Percentiles rank a stretch among this genome's conserved stretches.
These are phyloP conservation scores for Copidosoma aretas DNA, from an alignment of 2,888 invertebrate genomes.

Conservation along the genomic window DNA sequence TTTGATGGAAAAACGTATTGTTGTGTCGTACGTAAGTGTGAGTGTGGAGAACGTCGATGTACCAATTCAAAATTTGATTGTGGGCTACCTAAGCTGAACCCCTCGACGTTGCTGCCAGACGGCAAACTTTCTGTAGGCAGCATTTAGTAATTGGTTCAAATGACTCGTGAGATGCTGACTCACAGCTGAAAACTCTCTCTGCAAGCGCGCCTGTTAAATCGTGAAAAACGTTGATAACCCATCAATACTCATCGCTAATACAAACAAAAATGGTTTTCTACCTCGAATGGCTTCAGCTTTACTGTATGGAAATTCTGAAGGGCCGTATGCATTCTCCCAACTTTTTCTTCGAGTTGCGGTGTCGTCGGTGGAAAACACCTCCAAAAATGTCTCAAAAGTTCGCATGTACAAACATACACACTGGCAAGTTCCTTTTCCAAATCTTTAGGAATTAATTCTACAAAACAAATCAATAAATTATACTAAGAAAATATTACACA, in stretches of 20 bases:
- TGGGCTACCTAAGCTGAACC: conserved; percentile 60
- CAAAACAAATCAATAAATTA: conserved; percentile 42
- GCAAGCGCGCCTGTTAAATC: conserved; percentile 75
- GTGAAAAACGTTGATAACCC: background rate
- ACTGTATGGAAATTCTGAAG: conserved; percentile 86
- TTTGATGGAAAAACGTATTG: conserved; percentile 4
- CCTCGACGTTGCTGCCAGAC: conserved; percentile 81
- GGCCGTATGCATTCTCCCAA: conserved; percentile 88
- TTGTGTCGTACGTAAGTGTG: background rate
- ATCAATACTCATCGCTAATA: background rate
- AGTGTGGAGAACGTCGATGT: conserved; percentile 4
- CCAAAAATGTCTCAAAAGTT: conserved; percentile 95
- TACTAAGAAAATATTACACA: background rate
- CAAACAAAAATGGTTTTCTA: conserved; percentile 51
- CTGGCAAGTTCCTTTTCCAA: conserved; percentile 84
- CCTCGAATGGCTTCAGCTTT: conserved; percentile 86
- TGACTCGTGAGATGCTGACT: conserved; percentile 84
- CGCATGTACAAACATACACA: conserved; percentile 85
- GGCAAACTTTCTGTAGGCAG: conserved; percentile 85
- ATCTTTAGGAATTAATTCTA: conserved; percentile 84
- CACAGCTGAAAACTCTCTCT: conserved; percentile 80
- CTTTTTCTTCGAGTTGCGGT: conserved; percentile 77
- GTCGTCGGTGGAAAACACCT: conserved; percentile 85
- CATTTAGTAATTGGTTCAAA: conserved; percentile 84
- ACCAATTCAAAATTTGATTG: background rate